These are phyloP conservation scores for Cisticola juncidis DNA, from an alignment of 2,113 vertebrate genomes.

Conservation along the genomic window DNA sequence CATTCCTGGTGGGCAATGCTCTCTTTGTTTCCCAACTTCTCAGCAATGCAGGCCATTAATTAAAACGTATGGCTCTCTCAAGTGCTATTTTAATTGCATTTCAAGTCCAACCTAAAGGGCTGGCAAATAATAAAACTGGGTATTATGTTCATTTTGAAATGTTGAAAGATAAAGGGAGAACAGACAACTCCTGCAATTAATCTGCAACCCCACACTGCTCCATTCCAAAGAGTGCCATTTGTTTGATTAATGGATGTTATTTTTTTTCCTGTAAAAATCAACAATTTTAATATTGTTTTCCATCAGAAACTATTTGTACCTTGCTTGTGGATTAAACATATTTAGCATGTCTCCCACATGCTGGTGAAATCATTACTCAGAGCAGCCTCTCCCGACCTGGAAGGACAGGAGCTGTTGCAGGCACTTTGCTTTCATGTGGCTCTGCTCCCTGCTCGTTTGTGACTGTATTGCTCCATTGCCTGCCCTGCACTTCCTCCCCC, in stretches of 20 bases:
- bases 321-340: constrained; percentile 6
- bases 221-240: constrained; percentile 1
- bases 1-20: neutral
- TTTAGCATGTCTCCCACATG: neutral
- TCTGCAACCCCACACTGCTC: neutral
- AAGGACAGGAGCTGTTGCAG: neutral
- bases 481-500: neutral
- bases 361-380: neutral
- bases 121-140: neutral
- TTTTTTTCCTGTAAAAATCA: constrained; percentile 20
- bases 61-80: constrained; percentile 55
- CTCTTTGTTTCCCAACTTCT: constrained; percentile 24
- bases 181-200: neutral
- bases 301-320: neutral
- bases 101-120: neutral
- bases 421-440: fast-evolving
- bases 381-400: neutral
- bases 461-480: neutral
- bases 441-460: fast-evolving
- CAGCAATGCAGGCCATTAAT: constrained; percentile 23
- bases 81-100: constrained; percentile 40
- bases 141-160: neutral
- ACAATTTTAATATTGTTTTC: constrained; percentile 33
- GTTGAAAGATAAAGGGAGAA: neutral
- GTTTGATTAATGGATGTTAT: constrained; percentile 40